Base-by-base conservation (phyloP, 1,140 invertebrate genomes). In the Bursaphelenchus mucronatus region DNA sequence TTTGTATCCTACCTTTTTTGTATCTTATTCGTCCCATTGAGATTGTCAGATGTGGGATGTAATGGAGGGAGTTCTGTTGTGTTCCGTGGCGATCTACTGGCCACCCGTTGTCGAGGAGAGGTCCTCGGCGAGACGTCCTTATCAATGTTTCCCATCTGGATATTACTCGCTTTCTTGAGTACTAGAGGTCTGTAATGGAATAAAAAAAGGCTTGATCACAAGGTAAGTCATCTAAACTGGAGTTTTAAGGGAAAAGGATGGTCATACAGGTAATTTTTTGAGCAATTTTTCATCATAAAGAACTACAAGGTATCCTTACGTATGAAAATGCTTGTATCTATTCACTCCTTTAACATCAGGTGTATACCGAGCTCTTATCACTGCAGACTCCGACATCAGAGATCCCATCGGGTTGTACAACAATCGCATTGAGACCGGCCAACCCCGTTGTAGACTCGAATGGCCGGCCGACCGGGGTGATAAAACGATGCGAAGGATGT, bases 311-410 rank as follows among this genome's bases (percentile, higher is more conserved):
- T 8, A 21, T 9, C 5, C 51, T 13, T 50, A 71, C 68, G 59
- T 71, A 47, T 70, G 69, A 58, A 68, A 70, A 41, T 70, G 61
- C 53, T 58, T 70, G 51, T 63, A 70, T 21, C 68, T 43, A 46
- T 70, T 63, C 8, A 70, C 39, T 21, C 68, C 68, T 41, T 50
- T 45, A 13, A 70, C 68, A 50, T 70, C 68, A 19, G 68, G 61
- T 43, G 47, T 46, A 49, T 50, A 53, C 15, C 68, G 30, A 13
- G 68, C 68, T 40, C 69, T n/a, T 43, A 70, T 50, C 7, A 70
- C 68, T 4, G 68, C 68, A n/a, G 68, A 70, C 9, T 17, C 40
- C 40, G 57, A 39, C 11, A 59, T n/a, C 41, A 55, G n/a, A 30
- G 30, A 30, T 30, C 30, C 30, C 30, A 30, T 30, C 30, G 30